Percentiles rank a stretch among this genome's conserved stretches.
phyloP scores from a whole-genome alignment of 2,113 vertebrate genomes.

The Pseudorhombus dupliciocellatus region DNA sequence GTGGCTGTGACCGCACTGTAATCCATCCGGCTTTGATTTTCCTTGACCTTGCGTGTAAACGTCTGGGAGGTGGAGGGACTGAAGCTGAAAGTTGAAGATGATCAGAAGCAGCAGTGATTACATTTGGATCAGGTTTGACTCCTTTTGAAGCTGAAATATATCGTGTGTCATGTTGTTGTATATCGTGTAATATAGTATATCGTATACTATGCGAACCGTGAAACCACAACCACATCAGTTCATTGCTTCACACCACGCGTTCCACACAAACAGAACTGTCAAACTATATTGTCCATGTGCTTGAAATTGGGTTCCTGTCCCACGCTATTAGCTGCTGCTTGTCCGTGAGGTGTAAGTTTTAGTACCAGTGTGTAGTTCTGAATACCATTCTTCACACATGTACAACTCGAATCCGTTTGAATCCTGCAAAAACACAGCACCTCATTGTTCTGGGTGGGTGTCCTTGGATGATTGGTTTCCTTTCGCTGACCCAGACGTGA shows the following conservation, averaged over 20 bases:
- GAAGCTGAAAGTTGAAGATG: not conserved
- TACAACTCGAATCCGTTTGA: not conserved
- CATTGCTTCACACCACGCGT: not conserved
- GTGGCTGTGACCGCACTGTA: conserved; percentile 8
- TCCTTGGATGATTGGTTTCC: conserved; percentile 33
- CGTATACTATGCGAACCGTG: not conserved
- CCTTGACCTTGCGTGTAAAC: conserved; percentile 15
- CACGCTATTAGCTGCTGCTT: not conserved
- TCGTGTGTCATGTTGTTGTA: not conserved
- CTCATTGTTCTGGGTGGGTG: not conserved
- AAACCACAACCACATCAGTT: not conserved
- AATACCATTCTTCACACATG: conserved; percentile 12
- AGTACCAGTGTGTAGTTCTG: conserved; percentile 23
- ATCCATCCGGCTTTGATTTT: conserved; percentile 27
- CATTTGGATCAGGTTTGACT: too few relatives aligned
- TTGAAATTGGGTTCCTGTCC: not conserved
- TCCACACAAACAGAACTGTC: not conserved
- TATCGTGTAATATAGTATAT: not conserved
- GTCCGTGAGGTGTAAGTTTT: not conserved
- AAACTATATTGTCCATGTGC: not conserved
- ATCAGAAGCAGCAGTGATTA: not conserved
- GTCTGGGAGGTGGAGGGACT: conserved; percentile 4
- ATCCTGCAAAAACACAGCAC: not conserved
- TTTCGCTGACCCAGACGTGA: not conserved
- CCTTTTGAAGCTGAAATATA: not conserved